Evolutionary conservation across 1,140 invertebrate genomes (phyloP), one percentile per base, ranked within the genome.

Genomic region (Branchinecta lindahli): DNA sequence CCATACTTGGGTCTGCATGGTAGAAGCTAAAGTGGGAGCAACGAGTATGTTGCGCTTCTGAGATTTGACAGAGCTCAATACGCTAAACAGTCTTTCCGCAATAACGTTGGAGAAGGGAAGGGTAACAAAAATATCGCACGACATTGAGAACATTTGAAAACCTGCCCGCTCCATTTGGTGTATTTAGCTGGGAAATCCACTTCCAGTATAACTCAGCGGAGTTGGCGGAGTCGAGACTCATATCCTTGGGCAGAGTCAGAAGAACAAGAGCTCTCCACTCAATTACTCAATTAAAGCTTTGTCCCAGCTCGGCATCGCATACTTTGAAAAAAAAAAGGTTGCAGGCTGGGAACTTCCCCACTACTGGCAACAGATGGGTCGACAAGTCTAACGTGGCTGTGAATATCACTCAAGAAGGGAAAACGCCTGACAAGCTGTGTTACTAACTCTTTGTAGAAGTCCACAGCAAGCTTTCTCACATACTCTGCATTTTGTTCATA

Each of bases 381-480:
- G 9, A 70, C 33, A 6, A 66, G 21, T n/a, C 21, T 15, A 0
- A 70, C 8, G 6, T 66, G 20, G 18, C 10, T 20, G 45, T 68
- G 45, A 7, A 70, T 21, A 45, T 61, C 18, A 18, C 2, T 18
- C 8, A 20, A 33, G 9, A 70, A 45, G n/a, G 45, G 9, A 44
- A 70, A 70, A 8, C 69, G 66, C 10, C 8, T 8, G 12, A 66
- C 18, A 10, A 70, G 3, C 5, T 66, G 44, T 0, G 8, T 8
- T 47, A 70, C 66, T 12, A 65, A 52, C 21, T 70, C 52, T 0
- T 4, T 33, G 61, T 70, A 70, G 45, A 66, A 70, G 8, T 67
- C 66, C 21, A 33, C 21, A 44, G 15, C 18, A n/a, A n/a, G n/a
- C n/a, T n/a, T n/a, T n/a, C n/a, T n/a, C n/a, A n/a, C n/a, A n/a